phyloP scores from a whole-genome alignment of 2,888 invertebrate genomes.

The Meteorus colon region DNA sequence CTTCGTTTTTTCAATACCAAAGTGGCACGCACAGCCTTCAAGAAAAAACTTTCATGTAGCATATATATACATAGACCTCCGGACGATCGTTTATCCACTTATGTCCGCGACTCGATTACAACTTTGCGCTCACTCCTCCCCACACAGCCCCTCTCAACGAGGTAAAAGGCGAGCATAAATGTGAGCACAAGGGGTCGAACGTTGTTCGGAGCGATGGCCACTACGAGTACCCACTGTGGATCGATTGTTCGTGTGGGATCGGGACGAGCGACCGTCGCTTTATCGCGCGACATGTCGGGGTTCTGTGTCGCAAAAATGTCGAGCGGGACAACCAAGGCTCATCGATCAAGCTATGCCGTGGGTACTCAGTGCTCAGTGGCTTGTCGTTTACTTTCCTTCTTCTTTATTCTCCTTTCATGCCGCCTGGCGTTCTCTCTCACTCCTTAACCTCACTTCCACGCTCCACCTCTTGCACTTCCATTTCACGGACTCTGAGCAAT shows the following conservation, averaged over 20 bases:
- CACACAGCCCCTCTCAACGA: conserved; percentile 44
- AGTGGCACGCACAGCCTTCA: conserved; percentile 29
- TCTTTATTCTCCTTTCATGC: background rate
- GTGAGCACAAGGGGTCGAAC: conserved; percentile 28
- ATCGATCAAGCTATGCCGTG: conserved; percentile 33
- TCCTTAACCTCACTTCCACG: background rate
- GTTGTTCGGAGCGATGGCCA: conserved; percentile 13
- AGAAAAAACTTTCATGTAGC: conserved; percentile 4
- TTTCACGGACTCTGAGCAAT: background rate
- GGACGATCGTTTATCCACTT: conserved; percentile 53
- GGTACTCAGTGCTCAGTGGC: conserved; percentile 13
- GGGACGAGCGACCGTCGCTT: conserved; percentile 48
- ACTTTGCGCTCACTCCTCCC: background rate
- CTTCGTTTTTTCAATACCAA: conserved; percentile 19
- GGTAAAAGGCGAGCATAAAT: conserved; percentile 42
- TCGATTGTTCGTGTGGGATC: conserved; percentile 59
- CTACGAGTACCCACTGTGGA: conserved; percentile 36
- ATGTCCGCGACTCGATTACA: conserved; percentile 42
- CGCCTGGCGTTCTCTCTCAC: background rate
- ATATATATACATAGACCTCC: conserved; percentile 2
- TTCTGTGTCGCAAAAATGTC: conserved; percentile 32
- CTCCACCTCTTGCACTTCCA: background rate
- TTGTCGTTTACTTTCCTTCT: conserved; percentile 5
- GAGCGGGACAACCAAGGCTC: conserved; percentile 33
- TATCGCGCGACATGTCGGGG: conserved; percentile 35